phyloP scores from a whole-genome alignment of 2,888 invertebrate genomes.

The Limenitis camilla region DNA sequence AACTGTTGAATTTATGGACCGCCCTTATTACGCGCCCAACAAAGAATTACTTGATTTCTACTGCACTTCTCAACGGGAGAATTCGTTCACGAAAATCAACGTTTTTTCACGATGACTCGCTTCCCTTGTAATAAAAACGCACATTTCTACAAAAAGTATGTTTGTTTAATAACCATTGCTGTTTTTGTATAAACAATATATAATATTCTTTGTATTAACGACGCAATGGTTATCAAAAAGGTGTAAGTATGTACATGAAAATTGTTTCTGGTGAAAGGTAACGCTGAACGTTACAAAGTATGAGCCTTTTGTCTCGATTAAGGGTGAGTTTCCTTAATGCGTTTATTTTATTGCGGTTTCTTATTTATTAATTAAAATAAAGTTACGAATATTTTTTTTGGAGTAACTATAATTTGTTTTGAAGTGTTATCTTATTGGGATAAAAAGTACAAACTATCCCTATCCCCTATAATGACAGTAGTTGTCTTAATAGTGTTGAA shows the following conservation, averaged over 20 bases:
- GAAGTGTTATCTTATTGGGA: too few species aligned
- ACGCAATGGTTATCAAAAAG: conserved; percentile 37
- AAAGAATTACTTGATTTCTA: conserved; percentile 41
- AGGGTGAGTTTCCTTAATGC: conserved; percentile 34
- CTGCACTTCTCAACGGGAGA: conserved; percentile 54
- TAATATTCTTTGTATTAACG: neutral
- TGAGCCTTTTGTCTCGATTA: conserved; percentile 70
- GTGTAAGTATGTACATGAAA: conserved; percentile 28
- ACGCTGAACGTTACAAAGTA: conserved; percentile 72
- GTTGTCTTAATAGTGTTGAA: too few species aligned
- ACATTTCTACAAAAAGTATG: conserved; percentile 1
- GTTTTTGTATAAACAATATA: neutral
- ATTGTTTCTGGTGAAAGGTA: conserved; percentile 44
- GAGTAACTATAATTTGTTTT: too few species aligned
- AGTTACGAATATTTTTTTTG: too few species aligned
- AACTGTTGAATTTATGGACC: conserved; percentile 20
- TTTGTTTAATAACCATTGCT: conserved; percentile 31
- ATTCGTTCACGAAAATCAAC: conserved; percentile 55
- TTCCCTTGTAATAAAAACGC: conserved; percentile 29
- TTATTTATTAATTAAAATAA: neutral
- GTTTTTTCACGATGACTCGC: conserved; percentile 49
- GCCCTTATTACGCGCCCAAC: conserved; percentile 21
- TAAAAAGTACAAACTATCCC: too few species aligned
- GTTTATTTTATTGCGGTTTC: neutral
- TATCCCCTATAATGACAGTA: too few species aligned